These are phyloP conservation scores for Heloderma charlesbogerti DNA, from an alignment of 2,113 vertebrate genomes.

Conservation along the genomic window DNA sequence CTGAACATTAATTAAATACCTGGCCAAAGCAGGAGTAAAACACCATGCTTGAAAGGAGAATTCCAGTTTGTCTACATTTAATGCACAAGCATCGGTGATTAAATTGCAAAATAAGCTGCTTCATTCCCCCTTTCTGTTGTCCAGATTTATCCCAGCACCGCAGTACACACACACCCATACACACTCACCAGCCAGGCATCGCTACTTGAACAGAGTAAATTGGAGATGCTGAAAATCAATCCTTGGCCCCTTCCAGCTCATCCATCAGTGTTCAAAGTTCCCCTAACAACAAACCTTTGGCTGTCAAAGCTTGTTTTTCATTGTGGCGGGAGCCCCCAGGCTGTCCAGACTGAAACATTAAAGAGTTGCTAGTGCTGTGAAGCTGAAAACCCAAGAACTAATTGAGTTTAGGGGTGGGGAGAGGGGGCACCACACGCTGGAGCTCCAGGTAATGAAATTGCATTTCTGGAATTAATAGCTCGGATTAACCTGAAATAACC, in stretches of 20 bases:
- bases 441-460: slow-evolving; percentile 11
- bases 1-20: neutral
- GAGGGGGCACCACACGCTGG: fast-evolving
- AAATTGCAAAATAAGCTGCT: slow-evolving; percentile 15
- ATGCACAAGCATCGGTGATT: neutral
- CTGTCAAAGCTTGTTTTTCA: slow-evolving; percentile 45
- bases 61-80: neutral
- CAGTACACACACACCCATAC: slow-evolving; percentile 13
- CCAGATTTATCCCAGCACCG: neutral
- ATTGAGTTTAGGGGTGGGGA: neutral
- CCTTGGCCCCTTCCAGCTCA: slow-evolving; percentile 44
- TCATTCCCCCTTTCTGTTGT: slow-evolving; percentile 9
- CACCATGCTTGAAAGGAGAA: neutral
- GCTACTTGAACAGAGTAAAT: slow-evolving; percentile 1
- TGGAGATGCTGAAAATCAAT: slow-evolving; percentile 57
- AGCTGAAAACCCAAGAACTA: slow-evolving; percentile 19
- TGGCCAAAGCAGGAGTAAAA: neutral
- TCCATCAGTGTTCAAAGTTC: slow-evolving; percentile 37
- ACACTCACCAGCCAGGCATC: neutral
- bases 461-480: slow-evolving; percentile 54
- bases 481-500: slow-evolving; percentile 51
- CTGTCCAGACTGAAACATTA: neutral
- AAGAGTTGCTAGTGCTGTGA: slow-evolving; percentile 16
- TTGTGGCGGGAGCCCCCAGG: slow-evolving; percentile 26
- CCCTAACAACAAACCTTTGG: slow-evolving; percentile 3